phyloP scores from a whole-genome alignment of 1,140 invertebrate species.

The Colletes gigas region DNA sequence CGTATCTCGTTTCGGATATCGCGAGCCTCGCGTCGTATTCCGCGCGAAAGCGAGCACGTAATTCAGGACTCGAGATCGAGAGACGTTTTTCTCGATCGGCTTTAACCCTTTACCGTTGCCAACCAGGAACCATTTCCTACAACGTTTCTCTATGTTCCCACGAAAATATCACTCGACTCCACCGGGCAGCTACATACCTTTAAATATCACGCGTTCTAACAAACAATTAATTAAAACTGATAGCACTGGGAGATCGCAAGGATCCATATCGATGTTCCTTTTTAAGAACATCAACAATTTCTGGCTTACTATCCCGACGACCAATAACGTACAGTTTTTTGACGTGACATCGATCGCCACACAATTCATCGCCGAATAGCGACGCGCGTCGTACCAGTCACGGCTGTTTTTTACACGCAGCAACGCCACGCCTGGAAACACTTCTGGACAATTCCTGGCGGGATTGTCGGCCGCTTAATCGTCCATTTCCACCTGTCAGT shows the following conservation, averaged over 20 bases:
- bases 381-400: background rate
- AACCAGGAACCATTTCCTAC: background rate
- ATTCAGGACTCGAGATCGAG: conserved; percentile 17
- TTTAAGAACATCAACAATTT: too few relatives aligned
- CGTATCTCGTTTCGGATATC: conserved; percentile 33
- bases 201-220: too few relatives aligned
- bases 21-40: background rate
- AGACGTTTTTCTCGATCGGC: conserved; percentile 17
- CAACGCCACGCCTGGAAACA: conserved; percentile 45
- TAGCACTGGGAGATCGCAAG: too few relatives aligned
- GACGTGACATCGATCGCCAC: background rate
- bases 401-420: background rate
- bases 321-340: too few relatives aligned
- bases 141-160: background rate
- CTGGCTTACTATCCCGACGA: too few relatives aligned
- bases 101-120: too few relatives aligned
- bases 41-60: conserved; percentile 23
- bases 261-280: too few relatives aligned
- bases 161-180: too few relatives aligned
- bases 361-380: conserved; percentile 27
- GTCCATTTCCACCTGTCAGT: conserved; percentile 78
- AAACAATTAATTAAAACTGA: too few relatives aligned
- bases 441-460: conserved; percentile 69
- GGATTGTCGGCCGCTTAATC: conserved; percentile 72
- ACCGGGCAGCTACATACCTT: too few relatives aligned